Base-by-base conservation (phyloP, 2,113 vertebrate species). In the Bathybates hornii region DNA sequence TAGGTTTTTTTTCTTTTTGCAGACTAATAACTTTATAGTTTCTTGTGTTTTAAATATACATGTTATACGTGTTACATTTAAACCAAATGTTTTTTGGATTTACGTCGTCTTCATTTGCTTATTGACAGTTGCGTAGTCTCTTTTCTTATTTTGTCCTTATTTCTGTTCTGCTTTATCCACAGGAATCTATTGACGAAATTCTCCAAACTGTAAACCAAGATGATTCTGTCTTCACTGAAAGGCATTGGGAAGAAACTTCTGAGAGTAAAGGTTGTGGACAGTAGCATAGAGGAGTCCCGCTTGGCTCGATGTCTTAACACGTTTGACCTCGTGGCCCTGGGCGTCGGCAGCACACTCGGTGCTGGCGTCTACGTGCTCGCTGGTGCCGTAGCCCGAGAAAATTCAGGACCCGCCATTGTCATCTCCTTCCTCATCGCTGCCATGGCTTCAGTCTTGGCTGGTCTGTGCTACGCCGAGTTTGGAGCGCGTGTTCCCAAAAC, bases 361-460 rank as follows among this genome's bases (percentile, higher is more conserved):
- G 98, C 98, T 0, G 99, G 99, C 0, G 99, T 99, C 81, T 99
- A 99, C 2, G 97, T 99, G 10, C 95, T 99, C 43, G 98, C 99
- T 0, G 99, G 99, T 10, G 97, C 98, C 0, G 99, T 99, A 71
- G 98, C 99, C 7, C 95, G 98, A 1, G 96, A 97, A 4, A 93
- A 97, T 0, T 95, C 98, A 0, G 99, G 98, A 29, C 98, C 99
- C 0, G 97, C 98, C 92, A 99, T 99, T 0, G 96, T 99, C 61
- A 94, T 99, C 85, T 99, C 97, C 57, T 99, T 99, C 95, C 93
- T 99, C 89, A 97, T 99, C 1, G 98, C 99, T 0, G 98, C 98
- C 0, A 83, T 98, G 89, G 98, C 98, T 17, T 99, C 99, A 0
- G 98, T 99, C 73, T 94, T 99, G 91, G 99, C 98, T 0, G 99